Evolutionary conservation across 2,888 invertebrate species (phyloP), one percentile per base, ranked within the genome.

Genomic region (Hermaeophaga mercurialis): DNA sequence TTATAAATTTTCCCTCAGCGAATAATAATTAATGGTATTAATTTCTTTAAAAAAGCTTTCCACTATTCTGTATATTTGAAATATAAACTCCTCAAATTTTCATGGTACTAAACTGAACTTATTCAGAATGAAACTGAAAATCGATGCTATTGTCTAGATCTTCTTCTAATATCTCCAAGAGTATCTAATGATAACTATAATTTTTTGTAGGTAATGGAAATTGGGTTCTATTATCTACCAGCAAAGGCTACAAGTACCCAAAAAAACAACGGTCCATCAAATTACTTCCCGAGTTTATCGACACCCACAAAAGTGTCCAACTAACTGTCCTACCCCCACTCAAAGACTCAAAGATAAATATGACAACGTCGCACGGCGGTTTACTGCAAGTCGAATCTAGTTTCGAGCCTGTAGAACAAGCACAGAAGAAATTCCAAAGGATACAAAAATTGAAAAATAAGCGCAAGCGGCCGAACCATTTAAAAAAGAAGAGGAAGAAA

Each of bases 141-240:
- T n/a, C n/a, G n/a, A n/a, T n/a, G n/a, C n/a, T n/a, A n/a, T n/a
- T n/a, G n/a, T n/a, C n/a, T n/a, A n/a, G n/a, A n/a, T n/a, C n/a
- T n/a, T n/a, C n/a, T n/a, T n/a, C n/a, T n/a, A n/a, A n/a, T n/a
- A n/a, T n/a, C n/a, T n/a, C n/a, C n/a, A n/a, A n/a, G n/a, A n/a
- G n/a, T n/a, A n/a, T n/a, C n/a, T n/a, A n/a, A n/a, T n/a, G n/a
- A n/a, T n/a, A n/a, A n/a, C n/a, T n/a, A n/a, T n/a, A n/a, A n/a
- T n/a, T n/a, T 0, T 50, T 50, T 33, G 33, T 43, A 41, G 50
- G 50, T 36, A 86, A 89, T 57, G 90, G 90, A 0, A 87, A 89
- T 65, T 90, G 90, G 90, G 85, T 90, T 1, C 77, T 90, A 1
- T 75, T 90, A 5, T 89, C 89, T 0, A 89, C 89, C 2, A 90